phyloP scores from a whole-genome alignment of 2,113 vertebrate species.

The Phalacrocorax pelagicus region DNA sequence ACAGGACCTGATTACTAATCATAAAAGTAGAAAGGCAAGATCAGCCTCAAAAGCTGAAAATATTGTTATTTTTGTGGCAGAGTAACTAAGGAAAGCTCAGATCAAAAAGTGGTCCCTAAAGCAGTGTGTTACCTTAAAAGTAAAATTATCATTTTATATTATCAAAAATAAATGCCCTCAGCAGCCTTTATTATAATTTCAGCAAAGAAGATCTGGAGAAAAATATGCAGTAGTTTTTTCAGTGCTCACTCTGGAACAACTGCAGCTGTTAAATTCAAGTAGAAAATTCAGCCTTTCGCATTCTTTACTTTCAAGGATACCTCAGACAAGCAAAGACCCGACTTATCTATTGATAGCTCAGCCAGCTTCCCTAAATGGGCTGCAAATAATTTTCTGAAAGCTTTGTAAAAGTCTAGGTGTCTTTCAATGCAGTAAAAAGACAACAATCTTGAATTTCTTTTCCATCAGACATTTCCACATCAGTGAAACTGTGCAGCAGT shows the following conservation, averaged over 20 bases:
- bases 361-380: conserved; percentile 16
- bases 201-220: not conserved
- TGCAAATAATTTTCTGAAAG: conserved; percentile 46
- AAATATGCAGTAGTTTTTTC: not conserved
- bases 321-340: conserved; percentile 35
- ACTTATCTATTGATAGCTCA: conserved; percentile 44
- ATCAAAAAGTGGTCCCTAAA: not conserved
- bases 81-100: not conserved
- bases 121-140: not conserved
- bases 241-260: not conserved
- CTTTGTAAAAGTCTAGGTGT: conserved; percentile 27
- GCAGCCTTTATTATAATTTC: not conserved
- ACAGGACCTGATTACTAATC: not conserved
- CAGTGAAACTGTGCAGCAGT: not conserved
- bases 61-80: not conserved
- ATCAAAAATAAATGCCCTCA: not conserved
- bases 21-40: not conserved
- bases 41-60: not conserved
- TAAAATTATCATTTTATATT: not conserved
- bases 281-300: not conserved
- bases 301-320: conserved; percentile 21
- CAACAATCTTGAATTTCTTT: conserved; percentile 45
- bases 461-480: conserved; percentile 13
- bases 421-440: conserved; percentile 51
- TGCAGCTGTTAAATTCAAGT: conserved; percentile 14